phyloP scores from a whole-genome alignment of 2,888 invertebrate genomes.

The Merodon equestris region DNA sequence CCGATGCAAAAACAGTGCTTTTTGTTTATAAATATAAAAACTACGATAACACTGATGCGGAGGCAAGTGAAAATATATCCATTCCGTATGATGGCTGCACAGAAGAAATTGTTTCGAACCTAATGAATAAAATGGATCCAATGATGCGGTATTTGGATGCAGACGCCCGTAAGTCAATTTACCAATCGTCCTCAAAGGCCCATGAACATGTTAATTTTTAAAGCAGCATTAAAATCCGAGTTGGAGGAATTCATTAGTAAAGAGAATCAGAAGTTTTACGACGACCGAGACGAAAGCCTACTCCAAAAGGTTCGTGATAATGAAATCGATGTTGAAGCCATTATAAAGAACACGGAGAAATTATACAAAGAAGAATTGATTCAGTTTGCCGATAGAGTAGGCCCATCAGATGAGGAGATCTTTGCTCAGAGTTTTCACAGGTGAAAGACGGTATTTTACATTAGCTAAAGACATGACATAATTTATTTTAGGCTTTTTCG shows the following conservation, averaged over 20 bases:
- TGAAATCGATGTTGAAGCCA: constrained; percentile 85
- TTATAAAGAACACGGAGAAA: constrained; percentile 89
- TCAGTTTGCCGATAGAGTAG: constrained; percentile 89
- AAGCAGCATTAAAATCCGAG: constrained; percentile 71
- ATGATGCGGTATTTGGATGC: constrained; percentile 77
- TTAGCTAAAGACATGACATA: not conserved
- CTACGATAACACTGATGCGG: constrained; percentile 71
- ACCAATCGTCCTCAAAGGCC: not conserved
- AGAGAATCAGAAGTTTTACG: constrained; percentile 85
- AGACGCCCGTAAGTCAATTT: constrained; percentile 71
- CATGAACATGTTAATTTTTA: not conserved
- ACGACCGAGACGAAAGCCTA: constrained; percentile 83
- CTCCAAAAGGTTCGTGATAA: constrained; percentile 83
- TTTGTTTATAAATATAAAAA: constrained; percentile 76
- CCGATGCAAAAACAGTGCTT: constrained; percentile 61
- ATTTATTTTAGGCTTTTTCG: constrained; percentile 33
- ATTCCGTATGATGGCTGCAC: constrained; percentile 74
- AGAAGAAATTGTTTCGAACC: constrained; percentile 75
- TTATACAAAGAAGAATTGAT: constrained; percentile 89
- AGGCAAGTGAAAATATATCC: constrained; percentile 70
- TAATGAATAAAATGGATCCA: constrained; percentile 76
- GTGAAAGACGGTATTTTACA: constrained; percentile 1
- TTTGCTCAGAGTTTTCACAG: constrained; percentile 81
- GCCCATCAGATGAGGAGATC: constrained; percentile 89
- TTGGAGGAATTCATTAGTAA: constrained; percentile 83